phyloP scores from a whole-genome alignment of 2,113 vertebrate genomes.

The Eurystomus gularis region DNA sequence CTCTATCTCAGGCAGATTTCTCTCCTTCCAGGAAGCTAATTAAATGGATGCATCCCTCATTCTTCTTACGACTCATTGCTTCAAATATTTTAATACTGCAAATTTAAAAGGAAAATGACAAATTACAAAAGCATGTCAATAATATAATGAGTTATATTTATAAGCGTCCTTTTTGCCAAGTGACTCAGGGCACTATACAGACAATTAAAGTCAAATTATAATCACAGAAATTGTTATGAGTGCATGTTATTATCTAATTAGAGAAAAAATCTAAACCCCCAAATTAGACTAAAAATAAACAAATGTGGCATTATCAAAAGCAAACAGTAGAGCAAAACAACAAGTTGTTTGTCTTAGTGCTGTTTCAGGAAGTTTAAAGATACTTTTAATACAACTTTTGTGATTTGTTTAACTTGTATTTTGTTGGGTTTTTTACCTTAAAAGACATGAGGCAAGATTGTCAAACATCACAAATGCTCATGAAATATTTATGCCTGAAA shows the following conservation, averaged over 20 bases:
- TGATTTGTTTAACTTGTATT: neutral
- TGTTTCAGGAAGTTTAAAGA: neutral
- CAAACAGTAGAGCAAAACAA: neutral
- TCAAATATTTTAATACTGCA: neutral
- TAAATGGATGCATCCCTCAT: neutral
- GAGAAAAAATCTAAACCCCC: neutral
- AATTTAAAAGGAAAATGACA: neutral
- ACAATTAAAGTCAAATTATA: constrained; percentile 34
- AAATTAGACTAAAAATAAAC: neutral
- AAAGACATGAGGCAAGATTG: neutral
- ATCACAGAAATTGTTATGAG: constrained; percentile 28
- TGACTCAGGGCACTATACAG: neutral
- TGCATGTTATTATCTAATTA: constrained; percentile 11
- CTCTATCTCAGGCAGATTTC: neutral
- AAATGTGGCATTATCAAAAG: neutral
- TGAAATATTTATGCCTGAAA: neutral
- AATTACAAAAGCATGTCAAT: neutral
- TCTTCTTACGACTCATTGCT: neutral
- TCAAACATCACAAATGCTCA: neutral
- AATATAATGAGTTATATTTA: neutral
- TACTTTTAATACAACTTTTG: neutral
- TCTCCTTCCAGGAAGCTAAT: neutral
- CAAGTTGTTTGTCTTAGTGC: neutral
- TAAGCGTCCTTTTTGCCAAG: neutral
- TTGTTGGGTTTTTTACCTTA: neutral